Evolutionary conservation across 2,113 vertebrate genomes (phyloP), one percentile per base, ranked within the genome.

Genomic region (Amazona vittata): DNA sequence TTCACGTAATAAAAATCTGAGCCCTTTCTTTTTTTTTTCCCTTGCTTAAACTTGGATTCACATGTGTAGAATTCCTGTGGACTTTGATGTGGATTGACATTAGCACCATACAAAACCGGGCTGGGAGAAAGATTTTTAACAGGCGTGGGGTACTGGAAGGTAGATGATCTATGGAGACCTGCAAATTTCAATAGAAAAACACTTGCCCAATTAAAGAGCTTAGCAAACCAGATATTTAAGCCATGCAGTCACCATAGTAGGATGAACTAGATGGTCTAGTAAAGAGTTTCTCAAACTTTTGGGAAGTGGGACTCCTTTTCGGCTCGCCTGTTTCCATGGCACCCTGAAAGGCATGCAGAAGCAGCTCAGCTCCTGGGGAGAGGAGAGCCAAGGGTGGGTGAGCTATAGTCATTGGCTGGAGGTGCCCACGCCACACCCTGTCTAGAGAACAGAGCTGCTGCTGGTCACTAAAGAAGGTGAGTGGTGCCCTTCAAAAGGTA

Each of bases 41-140:
- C 67, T 96, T 97, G 82, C 92, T 97, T 96, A 94, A 97, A 96
- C 92, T 87, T 96, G 68, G 88, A 96, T 85, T 92, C 93, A 49
- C 89, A 83, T 90, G 16, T 93, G 81, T 93, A 73, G 57, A 95
- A 89, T 96, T 95, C 94, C 64, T 93, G 79, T 49, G 52, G 82
- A 76, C 78, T 93, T 95, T 95, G 95, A 92, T 93, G 95, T 93
- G 92, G 50, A 96, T 94, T 98, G 94, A 97, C 24, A 16, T 94
- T 95, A 95, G 80, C 79, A 78, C 88, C 74, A 52, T 89, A 69
- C 94, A 82, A 87, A 89, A 92, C 80, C 2, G 1, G 37, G 39
- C 70, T 60, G 63, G 76, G 82, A 89, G 68, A 92, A 57, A 80
- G 52, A 37, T 78, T 94, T 90, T 73, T 89, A 87, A 90, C 63